phyloP scores from a whole-genome alignment of 2,113 vertebrate genomes.

The Anoplopoma fimbria region DNA sequence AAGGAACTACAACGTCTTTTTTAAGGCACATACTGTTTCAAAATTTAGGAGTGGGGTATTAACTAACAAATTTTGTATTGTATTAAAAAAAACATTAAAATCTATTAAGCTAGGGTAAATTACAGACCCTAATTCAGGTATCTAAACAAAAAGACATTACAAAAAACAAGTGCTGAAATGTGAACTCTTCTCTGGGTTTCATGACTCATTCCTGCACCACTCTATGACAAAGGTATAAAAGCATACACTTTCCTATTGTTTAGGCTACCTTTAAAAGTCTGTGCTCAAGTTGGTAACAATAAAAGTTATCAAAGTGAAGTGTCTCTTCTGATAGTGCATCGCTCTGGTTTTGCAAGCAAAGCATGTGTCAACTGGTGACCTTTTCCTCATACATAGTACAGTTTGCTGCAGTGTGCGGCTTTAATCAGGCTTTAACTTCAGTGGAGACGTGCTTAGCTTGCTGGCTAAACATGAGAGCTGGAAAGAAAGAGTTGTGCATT shows the following conservation, averaged over 20 bases:
- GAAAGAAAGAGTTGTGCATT: conserved; percentile 59
- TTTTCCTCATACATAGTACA: conserved; percentile 61
- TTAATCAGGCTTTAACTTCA: conserved; percentile 63
- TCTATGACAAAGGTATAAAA: neutral
- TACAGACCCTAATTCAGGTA: neutral
- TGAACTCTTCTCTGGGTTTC: neutral
- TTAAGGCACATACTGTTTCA: neutral
- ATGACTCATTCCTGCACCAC: neutral
- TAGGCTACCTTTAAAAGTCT: conserved; percentile 7
- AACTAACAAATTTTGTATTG: neutral
- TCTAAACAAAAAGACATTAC: no score
- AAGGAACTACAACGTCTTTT: neutral
- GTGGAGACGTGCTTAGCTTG: conserved; percentile 47
- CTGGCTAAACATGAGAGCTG: conserved; percentile 51
- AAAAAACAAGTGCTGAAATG: neutral
- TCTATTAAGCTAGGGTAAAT: neutral
- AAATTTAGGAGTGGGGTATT: neutral
- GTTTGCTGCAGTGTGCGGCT: conserved; percentile 61
- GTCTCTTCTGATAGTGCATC: conserved; percentile 42
- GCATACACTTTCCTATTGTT: conserved; percentile 1
- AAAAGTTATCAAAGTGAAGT: conserved; percentile 43
- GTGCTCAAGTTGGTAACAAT: conserved; percentile 21
- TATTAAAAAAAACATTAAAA: neutral
- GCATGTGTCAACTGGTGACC: conserved; percentile 67
- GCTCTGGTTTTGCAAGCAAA: conserved; percentile 64